These are phyloP conservation scores for Bombycilla garrulus DNA, from an alignment of 2,113 vertebrate species.

Conservation along the genomic window DNA sequence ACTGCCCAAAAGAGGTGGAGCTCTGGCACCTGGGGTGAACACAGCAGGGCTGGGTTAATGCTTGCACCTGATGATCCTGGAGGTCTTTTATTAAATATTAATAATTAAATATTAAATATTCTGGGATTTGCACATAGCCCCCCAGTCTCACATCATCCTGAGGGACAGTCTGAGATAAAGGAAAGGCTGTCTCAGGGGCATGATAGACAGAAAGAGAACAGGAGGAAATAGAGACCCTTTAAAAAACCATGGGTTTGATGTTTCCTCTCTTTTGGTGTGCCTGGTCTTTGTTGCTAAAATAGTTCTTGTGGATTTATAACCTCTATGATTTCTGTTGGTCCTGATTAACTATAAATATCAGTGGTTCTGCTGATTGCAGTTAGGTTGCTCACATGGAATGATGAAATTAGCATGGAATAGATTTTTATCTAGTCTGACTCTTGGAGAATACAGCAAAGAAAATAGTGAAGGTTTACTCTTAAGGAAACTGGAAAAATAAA, in stretches of 20 bases:
- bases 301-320: neutral
- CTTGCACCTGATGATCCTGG: neutral
- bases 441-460: neutral
- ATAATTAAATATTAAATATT: neutral
- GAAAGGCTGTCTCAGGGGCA: neutral
- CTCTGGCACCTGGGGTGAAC: neutral
- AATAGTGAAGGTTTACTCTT: neutral
- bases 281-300: neutral
- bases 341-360: neutral
- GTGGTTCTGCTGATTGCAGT: neutral
- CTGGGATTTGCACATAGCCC: neutral
- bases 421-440: neutral
- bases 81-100: neutral
- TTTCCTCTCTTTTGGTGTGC: neutral
- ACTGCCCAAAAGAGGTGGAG: neutral
- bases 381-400: neutral
- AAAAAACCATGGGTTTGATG: neutral
- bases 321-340: neutral
- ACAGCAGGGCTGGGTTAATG: neutral
- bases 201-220: neutral
- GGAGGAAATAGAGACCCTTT: neutral
- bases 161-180: neutral
- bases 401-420: neutral
- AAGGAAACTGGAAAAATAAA: neutral
- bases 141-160: neutral